Base-by-base conservation (phyloP, 1,140 invertebrate genomes). In the Ruditapes philippinarum region DNA sequence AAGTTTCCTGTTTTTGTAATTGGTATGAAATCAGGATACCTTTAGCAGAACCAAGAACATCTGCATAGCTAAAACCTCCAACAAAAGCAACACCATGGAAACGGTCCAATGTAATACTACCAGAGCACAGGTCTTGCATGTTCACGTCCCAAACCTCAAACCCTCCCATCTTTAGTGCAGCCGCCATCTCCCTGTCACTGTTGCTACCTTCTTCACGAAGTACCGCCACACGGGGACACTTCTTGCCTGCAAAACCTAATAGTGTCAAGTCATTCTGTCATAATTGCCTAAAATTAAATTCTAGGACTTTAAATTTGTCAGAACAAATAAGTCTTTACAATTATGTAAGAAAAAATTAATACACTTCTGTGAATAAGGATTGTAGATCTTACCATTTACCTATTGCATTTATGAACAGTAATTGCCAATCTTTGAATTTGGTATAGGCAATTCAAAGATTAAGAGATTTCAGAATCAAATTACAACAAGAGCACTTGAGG, bases 51-150 rank as follows among this genome's bases (percentile, higher is more conserved):
- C 99, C 99, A 49, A 99, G 96, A 0, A 99, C 99, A 96, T 99
- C 99, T 49, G 98, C 99, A 96, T 99, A 99, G 95, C 99, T 99
- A 94, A 99, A 99, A 22, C 99, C 99, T 57, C 99, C 99, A 3
- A 99, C 99, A 94, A 99, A 99, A 45, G 99, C 97, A 19, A 99
- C 92, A 7, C 99, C 99, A 90, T 97, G 97, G 96, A 99, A 99
- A 22, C 96, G 95, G 82, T 98, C 97, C 12, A 99, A 95, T 1
- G 96, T 97, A 7, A 98, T 96, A 19, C 62, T 88, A 22, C 93
- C 92, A 25, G 91, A 86, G 36, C 92, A 93, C 28, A 96, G 89
- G 88, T 96, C 95, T 82, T 95, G 92, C 95, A 96, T 96, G 91
- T 95, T 95, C 28, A 95, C 87, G 83, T 96, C 95, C 95, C 95